A percentile compares a stretch with the other conserved stretches of the same genome.
Evolutionary conservation across 2,888 invertebrate genomes (phyloP).

Genomic region (Drosophila villosipedis): DNA sequence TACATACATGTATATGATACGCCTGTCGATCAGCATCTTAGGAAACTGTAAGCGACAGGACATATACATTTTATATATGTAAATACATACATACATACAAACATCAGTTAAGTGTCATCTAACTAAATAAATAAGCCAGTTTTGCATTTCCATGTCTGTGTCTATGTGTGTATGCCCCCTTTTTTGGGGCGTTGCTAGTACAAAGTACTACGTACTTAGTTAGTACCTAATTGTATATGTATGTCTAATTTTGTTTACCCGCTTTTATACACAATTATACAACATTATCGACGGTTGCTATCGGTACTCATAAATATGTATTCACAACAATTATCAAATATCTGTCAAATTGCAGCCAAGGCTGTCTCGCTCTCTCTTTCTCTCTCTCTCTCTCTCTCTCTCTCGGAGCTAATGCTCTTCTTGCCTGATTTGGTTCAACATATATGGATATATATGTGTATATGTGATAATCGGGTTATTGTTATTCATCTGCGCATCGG

Average conservation of each 20-base stretch:
- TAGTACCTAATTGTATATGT: constrained; percentile 22
- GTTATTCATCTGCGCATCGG: constrained; percentile 5
- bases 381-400: not conserved
- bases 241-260: constrained; percentile 10
- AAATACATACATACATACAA: constrained; percentile 6
- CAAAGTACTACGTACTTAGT: constrained; percentile 19
- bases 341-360: constrained; percentile 2
- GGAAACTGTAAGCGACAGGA: constrained; percentile 5
- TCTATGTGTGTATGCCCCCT: constrained; percentile 7
- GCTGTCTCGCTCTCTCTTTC: not conserved
- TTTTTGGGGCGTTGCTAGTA: constrained; percentile 1
- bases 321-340: not conserved
- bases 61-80: constrained; percentile 4
- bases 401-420: constrained; percentile 1
- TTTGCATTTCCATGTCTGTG: constrained; percentile 6
- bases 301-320: not conserved
- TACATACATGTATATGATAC: constrained; percentile 1
- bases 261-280: constrained; percentile 12
- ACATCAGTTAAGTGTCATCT: not conserved
- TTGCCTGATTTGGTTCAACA: not conserved
- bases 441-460: constrained; percentile 7
- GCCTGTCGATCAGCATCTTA: constrained; percentile 1
- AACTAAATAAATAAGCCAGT: constrained; percentile 3
- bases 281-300: not conserved
- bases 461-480: constrained; percentile 5